Percentiles rank a stretch among this genome's conserved stretches.
Evolutionary conservation across 2,888 invertebrate genomes (phyloP).

Genomic region (Hemithea aestivaria): DNA sequence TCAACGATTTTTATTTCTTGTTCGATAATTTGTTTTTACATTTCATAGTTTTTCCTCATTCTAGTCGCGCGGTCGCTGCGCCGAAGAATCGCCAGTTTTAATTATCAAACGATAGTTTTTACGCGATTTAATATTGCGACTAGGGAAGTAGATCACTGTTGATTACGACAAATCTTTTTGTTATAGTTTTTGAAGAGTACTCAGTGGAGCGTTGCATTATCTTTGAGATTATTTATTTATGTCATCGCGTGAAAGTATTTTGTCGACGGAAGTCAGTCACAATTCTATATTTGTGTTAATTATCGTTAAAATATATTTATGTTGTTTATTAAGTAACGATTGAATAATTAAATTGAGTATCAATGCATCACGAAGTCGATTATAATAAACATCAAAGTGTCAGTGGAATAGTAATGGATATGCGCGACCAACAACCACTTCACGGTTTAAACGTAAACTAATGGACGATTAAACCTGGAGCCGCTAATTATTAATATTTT

Average conservation of each 20-base stretch:
- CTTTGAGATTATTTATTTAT: constrained; percentile 46
- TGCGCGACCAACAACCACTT: constrained; percentile 36
- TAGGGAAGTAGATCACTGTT: constrained; percentile 71
- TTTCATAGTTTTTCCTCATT: constrained; percentile 54
- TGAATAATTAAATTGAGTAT: constrained; percentile 21
- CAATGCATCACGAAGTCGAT: constrained; percentile 29
- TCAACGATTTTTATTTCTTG: constrained; percentile 70
- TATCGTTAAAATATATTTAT: constrained; percentile 22
- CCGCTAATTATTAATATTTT: constrained; percentile 71
- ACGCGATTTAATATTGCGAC: constrained; percentile 67
- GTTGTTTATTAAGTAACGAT: constrained; percentile 21
- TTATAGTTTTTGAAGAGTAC: constrained; percentile 58
- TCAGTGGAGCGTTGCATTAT: constrained; percentile 53
- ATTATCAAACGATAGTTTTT: constrained; percentile 71
- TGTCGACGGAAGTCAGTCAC: constrained; percentile 46
- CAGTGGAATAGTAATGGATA: constrained; percentile 37
- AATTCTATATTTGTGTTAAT: constrained; percentile 18
- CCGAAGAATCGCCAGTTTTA: constrained; percentile 61
- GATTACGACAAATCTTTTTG: constrained; percentile 70
- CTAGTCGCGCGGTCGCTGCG: constrained; percentile 37
- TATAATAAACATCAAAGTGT: constrained; percentile 38
- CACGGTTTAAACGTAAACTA: constrained; percentile 52
- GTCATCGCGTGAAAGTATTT: constrained; percentile 50
- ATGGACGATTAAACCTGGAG: constrained; percentile 64
- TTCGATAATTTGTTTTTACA: constrained; percentile 73